Conservation (phyloP, 1,140 invertebrate species). For the Caerostris darwini region DNA sequence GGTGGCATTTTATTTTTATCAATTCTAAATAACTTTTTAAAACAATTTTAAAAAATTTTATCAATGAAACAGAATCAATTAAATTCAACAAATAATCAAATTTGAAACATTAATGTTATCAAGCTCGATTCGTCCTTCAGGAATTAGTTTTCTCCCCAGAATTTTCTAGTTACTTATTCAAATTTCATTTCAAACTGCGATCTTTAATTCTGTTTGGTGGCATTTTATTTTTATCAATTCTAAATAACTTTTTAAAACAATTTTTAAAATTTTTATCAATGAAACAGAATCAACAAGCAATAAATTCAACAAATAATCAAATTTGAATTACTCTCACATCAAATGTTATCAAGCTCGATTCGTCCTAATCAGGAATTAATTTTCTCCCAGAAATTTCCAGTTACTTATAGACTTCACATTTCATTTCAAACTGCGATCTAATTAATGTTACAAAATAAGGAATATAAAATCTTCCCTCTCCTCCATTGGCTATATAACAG, state of each 20-base stretch:
- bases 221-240: too few species aligned
- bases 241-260: too few species aligned
- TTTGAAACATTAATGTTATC: background rate
- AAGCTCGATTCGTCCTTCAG: background rate
- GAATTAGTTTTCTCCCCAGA: background rate
- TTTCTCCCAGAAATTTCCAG: background rate
- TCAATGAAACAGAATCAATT: too few species aligned
- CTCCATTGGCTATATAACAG: constrained; percentile 26
- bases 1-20: too few species aligned
- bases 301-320: background rate
- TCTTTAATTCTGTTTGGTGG: too few species aligned
- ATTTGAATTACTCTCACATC: background rate
- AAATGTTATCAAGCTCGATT: background rate
- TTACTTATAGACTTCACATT: constrained; percentile 5
- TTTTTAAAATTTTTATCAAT: too few species aligned
- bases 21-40: too few species aligned
- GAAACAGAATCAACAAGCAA: background rate
- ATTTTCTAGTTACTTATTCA: background rate
- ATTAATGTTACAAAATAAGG: constrained; percentile 15
- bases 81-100: background rate
- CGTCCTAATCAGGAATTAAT: background rate
- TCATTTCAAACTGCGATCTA: constrained; percentile 29
- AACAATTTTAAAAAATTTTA: too few species aligned
- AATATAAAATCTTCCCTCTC: constrained; percentile 24
- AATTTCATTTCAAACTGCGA: constrained; percentile 23